These are phyloP conservation scores for Gouania willdenowi DNA, from an alignment of 2,797 vertebrate genomes.

Conservation along the genomic window DNA sequence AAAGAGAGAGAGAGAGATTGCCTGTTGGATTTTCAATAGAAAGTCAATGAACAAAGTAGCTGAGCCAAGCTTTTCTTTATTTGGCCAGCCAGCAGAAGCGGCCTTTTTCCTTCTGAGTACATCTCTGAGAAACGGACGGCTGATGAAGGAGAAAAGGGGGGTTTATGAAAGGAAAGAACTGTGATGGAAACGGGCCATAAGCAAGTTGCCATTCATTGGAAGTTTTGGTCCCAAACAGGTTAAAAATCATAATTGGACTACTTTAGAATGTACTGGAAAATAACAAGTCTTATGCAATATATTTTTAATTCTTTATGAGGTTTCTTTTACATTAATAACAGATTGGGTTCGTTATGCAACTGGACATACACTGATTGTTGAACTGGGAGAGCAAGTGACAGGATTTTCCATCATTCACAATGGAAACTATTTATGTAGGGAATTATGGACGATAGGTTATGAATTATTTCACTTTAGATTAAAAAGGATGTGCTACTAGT, in stretches of 20 bases:
- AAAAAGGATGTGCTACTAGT: too few relatives aligned
- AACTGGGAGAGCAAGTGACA: slow-evolving; percentile 37
- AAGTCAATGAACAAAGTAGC: slow-evolving; percentile 69
- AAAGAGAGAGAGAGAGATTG: slow-evolving; percentile 68
- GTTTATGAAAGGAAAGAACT: slow-evolving; percentile 48
- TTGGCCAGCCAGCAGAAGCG: slow-evolving; percentile 57
- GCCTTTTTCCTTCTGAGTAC: slow-evolving; percentile 39
- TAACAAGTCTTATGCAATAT: slow-evolving; percentile 53
- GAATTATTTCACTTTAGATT: too few relatives aligned
- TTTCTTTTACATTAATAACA: slow-evolving; percentile 66
- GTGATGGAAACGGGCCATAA: slow-evolving; percentile 60
- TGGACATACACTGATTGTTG: slow-evolving; percentile 58
- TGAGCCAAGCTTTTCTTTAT: slow-evolving; percentile 68
- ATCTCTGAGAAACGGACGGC: slow-evolving; percentile 46
- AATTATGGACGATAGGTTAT: too few relatives aligned
- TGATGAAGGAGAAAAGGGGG: slow-evolving; percentile 28
- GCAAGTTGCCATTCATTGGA: slow-evolving; percentile 61
- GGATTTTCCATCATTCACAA: slow-evolving; percentile 24
- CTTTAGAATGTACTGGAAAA: slow-evolving; percentile 70
- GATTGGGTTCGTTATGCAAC: slow-evolving; percentile 64
- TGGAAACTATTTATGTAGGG: slow-evolving; percentile 33
- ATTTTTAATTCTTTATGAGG: slow-evolving; percentile 38
- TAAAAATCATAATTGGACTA: slow-evolving; percentile 63
- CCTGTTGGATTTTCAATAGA: slow-evolving; percentile 73
- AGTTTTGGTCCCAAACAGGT: slow-evolving; percentile 55